Base-by-base conservation (phyloP, 2,113 vertebrate genomes). In the Cepphus grylle region DNA sequence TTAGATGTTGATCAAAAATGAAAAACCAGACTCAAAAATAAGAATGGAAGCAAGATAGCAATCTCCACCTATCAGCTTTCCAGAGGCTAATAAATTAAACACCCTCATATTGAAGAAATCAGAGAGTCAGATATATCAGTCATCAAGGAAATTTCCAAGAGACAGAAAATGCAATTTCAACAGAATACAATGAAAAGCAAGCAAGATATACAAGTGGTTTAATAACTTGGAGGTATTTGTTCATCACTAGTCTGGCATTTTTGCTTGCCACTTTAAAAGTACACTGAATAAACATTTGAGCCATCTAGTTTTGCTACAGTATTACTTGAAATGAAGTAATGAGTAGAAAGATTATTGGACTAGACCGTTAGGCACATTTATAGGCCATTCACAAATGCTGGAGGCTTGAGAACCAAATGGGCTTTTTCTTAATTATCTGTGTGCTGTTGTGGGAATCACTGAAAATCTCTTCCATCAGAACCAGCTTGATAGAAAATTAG, bases 101-200 rank as follows among this genome's bases (percentile, higher is more conserved):
- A 40, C 56, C 53, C 52, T 49, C 10, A 69, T 83, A 88, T 6
- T 83, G 63, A 89, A 86, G 90, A 95, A 95, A 91, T 67, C 58
- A 38, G 56, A 95, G 81, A 65, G 58, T 74, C 62, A 81, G 81
- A 70, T 43, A 43, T 36, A 94, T 82, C 79, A 71, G 83, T 87
- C 91, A 96, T 83, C 88, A 96, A 94, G 83, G 82, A 92, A 95
- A 96, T 77, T 55, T 92, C 58, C 45, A 62, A 85, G 38, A 69
- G 42, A 86, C 15, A 94, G 66, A 91, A 96, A 96, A 91, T 8
- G 32, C 7, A 88, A 81, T 82, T 86, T 86, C 81, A 65, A 74
- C 61, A 86, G 62, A 73, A 71, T 45, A 65, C 36, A 94, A 77
- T 32, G 40, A 73, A 88, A 92, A 95, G 42, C 77, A 73, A 95